Evolutionary conservation across 2,113 vertebrate species (phyloP).

Genomic region (Sigmodon hispidus): DNA sequence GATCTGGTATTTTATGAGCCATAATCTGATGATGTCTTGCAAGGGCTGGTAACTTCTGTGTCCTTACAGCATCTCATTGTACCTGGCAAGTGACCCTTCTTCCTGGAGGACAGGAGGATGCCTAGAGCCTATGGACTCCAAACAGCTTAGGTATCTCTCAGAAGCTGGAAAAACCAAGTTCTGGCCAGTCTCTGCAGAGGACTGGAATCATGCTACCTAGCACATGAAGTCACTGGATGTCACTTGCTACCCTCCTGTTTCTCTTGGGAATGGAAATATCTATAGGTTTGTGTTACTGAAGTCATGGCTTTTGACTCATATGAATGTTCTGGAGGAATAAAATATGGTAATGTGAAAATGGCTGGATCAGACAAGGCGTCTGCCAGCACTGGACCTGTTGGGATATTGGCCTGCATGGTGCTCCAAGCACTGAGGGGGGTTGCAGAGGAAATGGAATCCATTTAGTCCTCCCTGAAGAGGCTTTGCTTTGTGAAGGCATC

Average conservation of each 20-base stretch:
- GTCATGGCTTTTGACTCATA: not conserved
- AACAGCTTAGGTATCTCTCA: not conserved
- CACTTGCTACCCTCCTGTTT: fast-evolving
- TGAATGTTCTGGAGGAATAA: not conserved
- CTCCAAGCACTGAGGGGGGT: conserved; percentile 14
- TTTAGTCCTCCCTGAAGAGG: conserved; percentile 75
- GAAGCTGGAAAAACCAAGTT: not conserved
- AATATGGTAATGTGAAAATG: not conserved
- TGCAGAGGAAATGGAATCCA: conserved; percentile 58
- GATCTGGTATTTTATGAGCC: not conserved
- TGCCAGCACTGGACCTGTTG: not conserved
- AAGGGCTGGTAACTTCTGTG: not conserved
- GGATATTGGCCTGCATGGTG: not conserved
- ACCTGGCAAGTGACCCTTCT: not conserved
- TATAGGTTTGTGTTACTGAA: not conserved
- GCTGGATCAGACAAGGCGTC: not conserved
- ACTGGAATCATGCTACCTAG: not conserved
- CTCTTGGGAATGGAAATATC: not conserved
- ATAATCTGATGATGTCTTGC: not conserved
- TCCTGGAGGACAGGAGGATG: not conserved
- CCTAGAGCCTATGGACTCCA: not conserved
- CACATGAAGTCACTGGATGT: too few species aligned
- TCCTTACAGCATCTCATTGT: not conserved
- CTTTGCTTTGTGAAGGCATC: conserved; percentile 77
- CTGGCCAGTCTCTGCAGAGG: not conserved